These are phyloP conservation scores for Hozukius guyotensis DNA, from an alignment of 2,797 vertebrate species.

Conservation along the genomic window DNA sequence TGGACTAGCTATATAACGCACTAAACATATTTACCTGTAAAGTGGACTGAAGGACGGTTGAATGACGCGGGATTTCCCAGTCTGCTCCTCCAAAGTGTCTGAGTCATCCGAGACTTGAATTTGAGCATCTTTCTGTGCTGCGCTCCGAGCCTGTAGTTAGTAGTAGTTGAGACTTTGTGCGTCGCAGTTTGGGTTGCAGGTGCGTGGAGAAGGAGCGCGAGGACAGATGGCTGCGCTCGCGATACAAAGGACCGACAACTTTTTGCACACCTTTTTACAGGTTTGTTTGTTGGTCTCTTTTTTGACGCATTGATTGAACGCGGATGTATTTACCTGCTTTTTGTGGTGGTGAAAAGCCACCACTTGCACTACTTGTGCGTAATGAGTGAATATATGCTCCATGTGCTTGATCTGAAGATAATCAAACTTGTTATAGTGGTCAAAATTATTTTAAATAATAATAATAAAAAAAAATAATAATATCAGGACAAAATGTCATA, in stretches of 20 bases:
- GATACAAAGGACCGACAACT: constrained; percentile 85
- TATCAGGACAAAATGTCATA: not conserved
- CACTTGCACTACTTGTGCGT: not conserved
- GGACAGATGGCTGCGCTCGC: constrained; percentile 87
- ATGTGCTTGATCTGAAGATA: not conserved
- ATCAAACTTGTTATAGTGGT: not conserved
- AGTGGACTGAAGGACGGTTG: constrained; percentile 30
- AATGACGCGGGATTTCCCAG: constrained; percentile 48
- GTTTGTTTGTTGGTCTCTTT: constrained; percentile 66
- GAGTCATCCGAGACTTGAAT: constrained; percentile 35
- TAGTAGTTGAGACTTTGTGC: constrained; percentile 35
- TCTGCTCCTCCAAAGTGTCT: not conserved
- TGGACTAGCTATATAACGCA: constrained; percentile 27
- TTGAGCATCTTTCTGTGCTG: constrained; percentile 33
- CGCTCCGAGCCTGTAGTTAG: constrained; percentile 8
- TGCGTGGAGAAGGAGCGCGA: constrained; percentile 58
- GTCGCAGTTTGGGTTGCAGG: constrained; percentile 73
- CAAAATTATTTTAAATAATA: not conserved
- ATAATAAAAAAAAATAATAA: not conserved
- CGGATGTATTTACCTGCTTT: not conserved
- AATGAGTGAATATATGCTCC: not conserved
- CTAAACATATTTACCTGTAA: not conserved
- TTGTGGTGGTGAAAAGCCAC: not conserved
- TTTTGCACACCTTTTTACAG: constrained; percentile 88
- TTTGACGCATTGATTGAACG: not conserved